These are phyloP conservation scores for Atta texana DNA, from an alignment of 1,140 invertebrate species.

Conservation along the genomic window DNA sequence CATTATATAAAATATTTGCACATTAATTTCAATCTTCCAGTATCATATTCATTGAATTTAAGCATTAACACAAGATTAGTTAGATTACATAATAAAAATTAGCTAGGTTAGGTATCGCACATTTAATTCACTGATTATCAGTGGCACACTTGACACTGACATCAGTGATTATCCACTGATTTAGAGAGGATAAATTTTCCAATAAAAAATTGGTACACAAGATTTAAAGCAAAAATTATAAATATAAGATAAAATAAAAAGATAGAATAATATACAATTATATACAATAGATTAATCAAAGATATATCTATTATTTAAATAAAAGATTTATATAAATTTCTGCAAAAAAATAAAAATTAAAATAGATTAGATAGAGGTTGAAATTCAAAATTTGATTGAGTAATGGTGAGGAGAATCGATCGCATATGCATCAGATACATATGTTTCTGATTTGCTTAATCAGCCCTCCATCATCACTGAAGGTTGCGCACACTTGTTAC, in stretches of 20 bases:
- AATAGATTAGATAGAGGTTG: neutral
- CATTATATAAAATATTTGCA: too few species aligned
- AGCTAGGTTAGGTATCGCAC: too few species aligned
- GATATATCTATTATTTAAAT: neutral
- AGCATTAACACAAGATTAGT: too few species aligned
- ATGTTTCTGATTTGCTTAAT: constrained; percentile 61
- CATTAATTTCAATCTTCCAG: too few species aligned
- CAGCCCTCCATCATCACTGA: constrained; percentile 62
- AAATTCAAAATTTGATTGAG: neutral
- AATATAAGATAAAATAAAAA: neutral
- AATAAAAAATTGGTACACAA: neutral
- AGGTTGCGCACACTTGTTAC: constrained; percentile 65
- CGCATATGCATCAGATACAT: constrained; percentile 2
- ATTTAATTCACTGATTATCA: too few species aligned
- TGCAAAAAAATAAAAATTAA: neutral
- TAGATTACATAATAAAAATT: too few species aligned
- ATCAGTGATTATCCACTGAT: too few species aligned
- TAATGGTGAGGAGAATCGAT: neutral
- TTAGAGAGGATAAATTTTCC: neutral
- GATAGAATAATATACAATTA: neutral
- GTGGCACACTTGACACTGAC: too few species aligned
- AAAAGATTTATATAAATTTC: neutral
- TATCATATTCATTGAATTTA: too few species aligned
- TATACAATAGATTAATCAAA: neutral
- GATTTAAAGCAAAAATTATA: neutral